Conservation (phyloP, 1,140 invertebrate species). For the Temnothorax curvispinosus region DNA sequence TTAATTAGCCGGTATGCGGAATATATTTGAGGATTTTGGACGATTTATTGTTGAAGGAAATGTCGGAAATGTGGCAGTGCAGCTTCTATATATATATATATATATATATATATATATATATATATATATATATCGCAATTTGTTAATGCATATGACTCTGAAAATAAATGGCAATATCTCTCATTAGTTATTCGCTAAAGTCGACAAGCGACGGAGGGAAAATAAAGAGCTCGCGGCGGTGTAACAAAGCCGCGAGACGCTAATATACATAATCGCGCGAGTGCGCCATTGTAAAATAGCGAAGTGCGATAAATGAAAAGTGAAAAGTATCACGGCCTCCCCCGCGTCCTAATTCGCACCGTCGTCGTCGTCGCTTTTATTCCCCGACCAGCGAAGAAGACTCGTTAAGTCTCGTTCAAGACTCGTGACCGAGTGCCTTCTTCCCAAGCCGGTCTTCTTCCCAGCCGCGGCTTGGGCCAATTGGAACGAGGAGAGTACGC, state of each 20-base stretch:
- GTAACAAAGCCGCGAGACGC: not conserved
- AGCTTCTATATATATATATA: not conserved
- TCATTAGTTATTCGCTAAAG: conserved; percentile 43
- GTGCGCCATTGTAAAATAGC: conserved; percentile 21
- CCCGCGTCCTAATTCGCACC: conserved; percentile 48
- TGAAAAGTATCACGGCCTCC: conserved; percentile 56
- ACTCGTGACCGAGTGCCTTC: not conserved
- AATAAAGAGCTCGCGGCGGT: not conserved
- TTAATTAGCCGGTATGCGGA: not conserved
- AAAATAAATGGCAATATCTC: not conserved
- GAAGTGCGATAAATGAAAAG: conserved; percentile 48
- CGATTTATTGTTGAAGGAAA: not conserved
- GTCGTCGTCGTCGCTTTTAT: conserved; percentile 30
- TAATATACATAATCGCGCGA: not conserved
- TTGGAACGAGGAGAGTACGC: conserved; percentile 50
- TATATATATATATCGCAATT: not conserved
- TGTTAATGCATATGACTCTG: not conserved
- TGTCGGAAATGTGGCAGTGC: not conserved
- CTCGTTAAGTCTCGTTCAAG: conserved; percentile 14
- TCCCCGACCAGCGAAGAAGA: not conserved
- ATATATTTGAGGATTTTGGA: not conserved
- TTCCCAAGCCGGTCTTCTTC: conserved; percentile 3
- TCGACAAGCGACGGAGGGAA: not conserved
- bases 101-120: too few relatives aligned
- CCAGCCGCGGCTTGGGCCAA: conserved; percentile 4